These are phyloP conservation scores for Eumerus sabulonum DNA, from an alignment of 2,888 invertebrate species.

Conservation along the genomic window DNA sequence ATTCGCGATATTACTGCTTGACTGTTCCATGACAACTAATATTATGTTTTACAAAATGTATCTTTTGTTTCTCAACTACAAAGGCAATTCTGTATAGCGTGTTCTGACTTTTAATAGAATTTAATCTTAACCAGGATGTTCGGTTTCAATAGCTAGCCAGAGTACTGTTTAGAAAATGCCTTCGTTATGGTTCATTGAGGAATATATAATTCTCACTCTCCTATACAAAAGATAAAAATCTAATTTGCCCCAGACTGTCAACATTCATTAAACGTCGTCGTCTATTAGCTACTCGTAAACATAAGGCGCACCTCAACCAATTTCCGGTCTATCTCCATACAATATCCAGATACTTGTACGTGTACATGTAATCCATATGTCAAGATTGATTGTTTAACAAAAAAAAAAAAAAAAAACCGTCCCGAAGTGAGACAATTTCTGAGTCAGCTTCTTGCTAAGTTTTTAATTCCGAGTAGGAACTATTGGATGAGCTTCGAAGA, in stretches of 20 bases:
- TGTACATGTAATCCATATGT: constrained; percentile 26
- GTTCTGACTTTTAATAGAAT: constrained; percentile 19
- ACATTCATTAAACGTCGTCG: constrained; percentile 48
- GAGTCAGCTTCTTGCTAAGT: constrained; percentile 9
- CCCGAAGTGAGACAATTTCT: constrained; percentile 6
- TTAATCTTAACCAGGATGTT: no score
- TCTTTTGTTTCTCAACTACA: constrained; percentile 24
- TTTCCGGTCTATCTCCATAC: constrained; percentile 54
- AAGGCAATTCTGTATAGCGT: constrained; percentile 16
- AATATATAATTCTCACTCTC: constrained; percentile 30
- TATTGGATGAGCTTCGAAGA: no score
- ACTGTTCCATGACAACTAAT: constrained; percentile 37
- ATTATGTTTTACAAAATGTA: constrained; percentile 18
- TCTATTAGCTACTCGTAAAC: constrained; percentile 19
- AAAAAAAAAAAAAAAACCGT: constrained; percentile 30
- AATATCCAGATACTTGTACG: constrained; percentile 7
- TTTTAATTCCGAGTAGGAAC: no score
- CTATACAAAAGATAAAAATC: constrained; percentile 38
- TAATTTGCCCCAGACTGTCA: constrained; percentile 41
- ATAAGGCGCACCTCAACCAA: constrained; percentile 59
- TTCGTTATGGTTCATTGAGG: constrained; percentile 32
- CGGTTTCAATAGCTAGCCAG: no score
- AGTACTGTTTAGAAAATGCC: neutral
- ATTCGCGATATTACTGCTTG: constrained; percentile 32
- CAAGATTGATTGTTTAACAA: constrained; percentile 45